A percentile compares a stretch with the other conserved stretches of the same genome.
Evolutionary conservation across 2,113 vertebrate genomes (phyloP).

Genomic region (Heptranchias perlo): DNA sequence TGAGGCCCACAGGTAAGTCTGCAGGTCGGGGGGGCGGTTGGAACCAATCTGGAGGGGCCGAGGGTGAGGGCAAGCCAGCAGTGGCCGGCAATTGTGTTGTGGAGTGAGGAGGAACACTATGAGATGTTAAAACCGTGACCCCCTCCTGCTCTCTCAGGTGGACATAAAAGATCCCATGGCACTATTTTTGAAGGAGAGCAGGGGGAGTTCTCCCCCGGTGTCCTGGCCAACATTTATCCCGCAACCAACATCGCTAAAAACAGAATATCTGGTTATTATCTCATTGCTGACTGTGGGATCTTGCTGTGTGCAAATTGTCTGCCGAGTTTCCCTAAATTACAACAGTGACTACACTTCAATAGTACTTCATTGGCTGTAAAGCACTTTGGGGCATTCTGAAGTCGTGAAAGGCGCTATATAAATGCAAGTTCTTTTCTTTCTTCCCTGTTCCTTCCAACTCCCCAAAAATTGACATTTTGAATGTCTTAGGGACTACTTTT

Average conservation of each 20-base stretch:
- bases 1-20: too few relatives aligned
- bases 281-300: neutral
- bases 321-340: too few relatives aligned
- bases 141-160: neutral
- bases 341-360: neutral
- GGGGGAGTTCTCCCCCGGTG: too few relatives aligned
- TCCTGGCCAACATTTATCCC: too few relatives aligned
- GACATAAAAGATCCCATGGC: neutral
- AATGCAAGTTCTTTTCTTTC: neutral
- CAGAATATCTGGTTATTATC: neutral
- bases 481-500: neutral
- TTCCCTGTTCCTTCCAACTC: neutral
- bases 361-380: neutral
- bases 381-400: neutral
- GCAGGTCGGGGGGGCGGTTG: too few relatives aligned
- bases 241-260: too few relatives aligned
- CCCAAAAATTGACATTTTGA: neutral
- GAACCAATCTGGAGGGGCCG: too few relatives aligned
- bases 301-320: neutral
- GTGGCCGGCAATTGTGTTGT: too few relatives aligned
- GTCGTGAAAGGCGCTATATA: neutral
- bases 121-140: too few relatives aligned
- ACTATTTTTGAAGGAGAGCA: neutral
- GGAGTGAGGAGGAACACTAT: too few relatives aligned
- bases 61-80: too few relatives aligned